Evolutionary conservation across 2,113 vertebrate species (phyloP).

Genomic region (Ptilorrhoa leucosticta): DNA sequence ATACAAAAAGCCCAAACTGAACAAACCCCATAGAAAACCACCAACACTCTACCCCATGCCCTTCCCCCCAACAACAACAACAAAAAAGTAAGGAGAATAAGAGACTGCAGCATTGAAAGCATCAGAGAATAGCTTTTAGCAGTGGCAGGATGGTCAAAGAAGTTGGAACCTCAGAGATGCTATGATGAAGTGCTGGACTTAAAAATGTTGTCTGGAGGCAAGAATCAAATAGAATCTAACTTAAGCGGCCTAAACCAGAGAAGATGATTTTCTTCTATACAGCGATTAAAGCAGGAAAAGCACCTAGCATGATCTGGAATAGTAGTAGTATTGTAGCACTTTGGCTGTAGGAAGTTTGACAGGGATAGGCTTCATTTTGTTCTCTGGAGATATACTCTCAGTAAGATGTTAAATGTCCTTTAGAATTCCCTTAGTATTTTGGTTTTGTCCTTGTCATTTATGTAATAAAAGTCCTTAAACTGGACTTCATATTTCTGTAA

Average conservation of each 20-base stretch:
- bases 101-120: not conserved
- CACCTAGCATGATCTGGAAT: not conserved
- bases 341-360: not conserved
- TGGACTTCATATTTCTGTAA: not conserved
- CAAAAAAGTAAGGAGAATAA: not conserved
- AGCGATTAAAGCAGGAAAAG: not conserved
- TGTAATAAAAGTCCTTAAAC: not conserved
- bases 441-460: not conserved
- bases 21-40: not conserved
- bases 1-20: not conserved
- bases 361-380: not conserved
- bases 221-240: not conserved
- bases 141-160: not conserved
- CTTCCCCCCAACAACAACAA: not conserved
- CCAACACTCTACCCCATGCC: no score
- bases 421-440: not conserved
- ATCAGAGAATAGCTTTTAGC: not conserved
- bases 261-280: not conserved
- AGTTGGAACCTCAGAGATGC: not conserved
- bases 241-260: not conserved
- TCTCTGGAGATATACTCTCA: not conserved
- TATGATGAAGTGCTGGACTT: not conserved
- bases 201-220: not conserved
- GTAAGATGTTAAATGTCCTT: not conserved
- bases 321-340: not conserved